phyloP scores from a whole-genome alignment of 92 coral and sea anemone species.

The Hydrozoanthus gracilis region DNA sequence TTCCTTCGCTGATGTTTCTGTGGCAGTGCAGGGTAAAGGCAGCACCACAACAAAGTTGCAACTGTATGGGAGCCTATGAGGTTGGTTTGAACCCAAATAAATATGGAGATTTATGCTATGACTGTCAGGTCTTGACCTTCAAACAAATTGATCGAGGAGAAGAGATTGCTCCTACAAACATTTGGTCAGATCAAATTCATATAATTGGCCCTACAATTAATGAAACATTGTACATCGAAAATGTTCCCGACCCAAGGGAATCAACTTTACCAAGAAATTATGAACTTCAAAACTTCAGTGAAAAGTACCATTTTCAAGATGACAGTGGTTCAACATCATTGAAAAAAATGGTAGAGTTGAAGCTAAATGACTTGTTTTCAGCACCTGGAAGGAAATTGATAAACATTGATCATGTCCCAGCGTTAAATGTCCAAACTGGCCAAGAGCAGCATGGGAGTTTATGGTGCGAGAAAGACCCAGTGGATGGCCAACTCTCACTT shows the following conservation, averaged over 20 bases:
- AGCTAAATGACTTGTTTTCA: conserved; percentile 2
- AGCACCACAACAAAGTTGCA: not conserved
- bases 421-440: conserved; percentile 18
- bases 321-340: too few species aligned
- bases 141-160: conserved; percentile 1
- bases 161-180: not conserved
- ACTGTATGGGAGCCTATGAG: not conserved
- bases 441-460: conserved; percentile 31
- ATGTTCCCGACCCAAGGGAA: conserved; percentile 8
- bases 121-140: not conserved
- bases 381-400: conserved; percentile 19
- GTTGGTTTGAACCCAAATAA: conserved; percentile 1
- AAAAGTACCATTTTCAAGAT: too few species aligned
- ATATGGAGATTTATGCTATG: conserved; percentile 1
- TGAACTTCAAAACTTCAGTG: too few species aligned
- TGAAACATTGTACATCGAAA: not conserved
- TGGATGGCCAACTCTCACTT: conserved; percentile 20
- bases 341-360: not conserved
- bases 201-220: not conserved
- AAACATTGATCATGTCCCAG: conserved; percentile 22
- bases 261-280: not conserved
- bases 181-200: not conserved
- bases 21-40: not conserved
- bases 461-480: conserved; percentile 15
- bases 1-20: conserved; percentile 5